Conservation (phyloP, 2,113 vertebrate genomes). For the Semnopithecus entellus region DNA sequence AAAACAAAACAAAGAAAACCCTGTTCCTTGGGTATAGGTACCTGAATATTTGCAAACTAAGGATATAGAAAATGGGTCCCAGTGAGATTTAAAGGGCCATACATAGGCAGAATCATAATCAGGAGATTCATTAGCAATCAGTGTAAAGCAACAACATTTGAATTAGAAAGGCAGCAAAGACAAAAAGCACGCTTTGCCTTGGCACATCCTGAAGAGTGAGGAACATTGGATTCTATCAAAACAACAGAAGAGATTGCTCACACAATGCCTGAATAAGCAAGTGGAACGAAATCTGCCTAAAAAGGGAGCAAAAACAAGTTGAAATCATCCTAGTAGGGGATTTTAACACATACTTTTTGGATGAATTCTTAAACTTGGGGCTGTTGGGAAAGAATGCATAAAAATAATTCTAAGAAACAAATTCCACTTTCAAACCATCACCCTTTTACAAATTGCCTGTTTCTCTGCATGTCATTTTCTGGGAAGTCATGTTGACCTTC, state of each 20-base stretch:
- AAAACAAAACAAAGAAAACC: neutral
- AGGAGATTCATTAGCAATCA: neutral
- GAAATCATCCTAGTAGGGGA: neutral
- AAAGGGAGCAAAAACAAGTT: slow-evolving; percentile 29
- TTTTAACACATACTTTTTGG: slow-evolving; percentile 22
- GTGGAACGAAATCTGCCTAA: slow-evolving; percentile 7
- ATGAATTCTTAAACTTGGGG: slow-evolving; percentile 30
- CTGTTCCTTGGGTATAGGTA: neutral
- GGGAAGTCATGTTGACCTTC: slow-evolving; percentile 32
- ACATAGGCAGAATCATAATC: neutral
- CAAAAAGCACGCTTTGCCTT: neutral
- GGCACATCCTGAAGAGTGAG: neutral
- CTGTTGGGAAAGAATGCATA: neutral
- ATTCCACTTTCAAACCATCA: neutral
- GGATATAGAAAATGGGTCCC: neutral
- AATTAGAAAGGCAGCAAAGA: slow-evolving; percentile 16
- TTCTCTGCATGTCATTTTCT: neutral
- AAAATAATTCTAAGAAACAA: slow-evolving; percentile 38
- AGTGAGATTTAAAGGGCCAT: neutral
- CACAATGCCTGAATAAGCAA: slow-evolving; percentile 18
- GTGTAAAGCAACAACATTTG: neutral
- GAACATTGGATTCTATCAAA: neutral
- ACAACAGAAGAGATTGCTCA: neutral
- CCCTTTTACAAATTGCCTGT: neutral
- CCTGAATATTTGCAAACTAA: neutral